Evolutionary conservation across 2,797 vertebrate genomes (phyloP), one percentile per base, ranked within the genome.

Genomic region (Hippocampus kuda): DNA sequence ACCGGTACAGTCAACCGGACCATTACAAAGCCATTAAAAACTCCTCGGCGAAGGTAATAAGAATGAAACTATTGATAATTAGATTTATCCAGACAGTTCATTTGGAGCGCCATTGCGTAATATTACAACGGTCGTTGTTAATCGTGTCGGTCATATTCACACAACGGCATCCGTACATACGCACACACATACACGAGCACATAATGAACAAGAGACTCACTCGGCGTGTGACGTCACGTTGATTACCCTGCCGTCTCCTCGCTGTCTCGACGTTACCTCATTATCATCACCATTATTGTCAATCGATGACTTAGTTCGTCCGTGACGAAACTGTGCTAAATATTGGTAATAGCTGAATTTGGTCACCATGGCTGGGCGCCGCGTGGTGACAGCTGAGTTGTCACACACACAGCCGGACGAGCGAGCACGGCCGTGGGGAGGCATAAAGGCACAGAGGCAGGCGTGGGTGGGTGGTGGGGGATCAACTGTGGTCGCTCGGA

Each of bases 341-440:
- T 99, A 99, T 75, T 95, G 93, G 1, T 93, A 89, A 70, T 98
- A 99, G 76, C 91, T 92, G 89, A 98, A 97, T 83, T 92, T 92
- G 70, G 92, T 95, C 96, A 98, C 97, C 72, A 76, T 75, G 64
- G 72, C 60, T 10, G 34, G 41, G 68, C 51, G 51, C 51, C 10
- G 51, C 51, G 66, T 65, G 6, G 61, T 30, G 72, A 48, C 38
- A 49, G 10, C 57, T 18, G 64, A 24, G 73, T 54, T 27, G 27
- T 30, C 41, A 24, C 62, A 41, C 60, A 62, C 60, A 3, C 34
- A n/a, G 61, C 34, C 61, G 24, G 34, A 63, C 34, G 38, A 63
- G 38, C 62, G 62, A 44, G 41, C 61, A n/a, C 60, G 20, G 18
- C 11, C 34, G 41, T 24, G n/a, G 62, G 41, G 41, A n/a, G 20